Evolutionary conservation across 1,140 invertebrate genomes (phyloP), one percentile per base, ranked within the genome.

Genomic region (Batillaria attramentaria): DNA sequence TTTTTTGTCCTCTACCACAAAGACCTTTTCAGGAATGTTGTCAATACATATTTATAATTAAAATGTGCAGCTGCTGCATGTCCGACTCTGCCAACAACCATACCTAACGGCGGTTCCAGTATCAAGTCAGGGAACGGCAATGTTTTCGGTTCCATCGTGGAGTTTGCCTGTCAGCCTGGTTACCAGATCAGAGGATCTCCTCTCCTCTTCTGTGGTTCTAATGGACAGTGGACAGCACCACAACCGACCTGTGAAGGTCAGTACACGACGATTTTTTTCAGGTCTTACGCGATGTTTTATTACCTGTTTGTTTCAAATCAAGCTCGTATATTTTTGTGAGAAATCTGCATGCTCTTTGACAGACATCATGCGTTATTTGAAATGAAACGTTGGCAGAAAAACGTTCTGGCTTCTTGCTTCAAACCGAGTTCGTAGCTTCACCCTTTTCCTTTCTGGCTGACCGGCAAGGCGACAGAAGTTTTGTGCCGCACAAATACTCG

Each of bases 131-230:
- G 84, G 3, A 72, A 77, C 50, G 69, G 79, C 16, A 84, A 74
- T 37, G 60, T 39, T 5, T 85, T 83, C 79, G 83, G 82, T n/a
- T 76, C 82, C 10, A 77, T 85, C 35, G 37, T 85, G 16, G 75
- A 69, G n/a, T 87, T 84, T 57, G 57, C 70, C 16, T 87, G 86
- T 81, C 35, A 84, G 43, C 54, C 46, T 28, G 86, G 86, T 2
- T 87, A 85, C 73, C 78, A 87, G 43, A 37, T 87, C 24, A 70
- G 81, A 18, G 86, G 86, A 35, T 57, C 33, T 28, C 76, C 86
- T 35, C 81, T 83, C 43, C 62, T 83, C 18, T 83, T 84, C 31
- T 87, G 86, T 76, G 60, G 77, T n/a, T 84, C 84, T 20, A 65
- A 74, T 16, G 79, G 82, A n/a, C 33, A 62, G 3, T 87, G 80